phyloP scores from a whole-genome alignment of 2,888 invertebrate genomes.

The Congeria kusceri region DNA sequence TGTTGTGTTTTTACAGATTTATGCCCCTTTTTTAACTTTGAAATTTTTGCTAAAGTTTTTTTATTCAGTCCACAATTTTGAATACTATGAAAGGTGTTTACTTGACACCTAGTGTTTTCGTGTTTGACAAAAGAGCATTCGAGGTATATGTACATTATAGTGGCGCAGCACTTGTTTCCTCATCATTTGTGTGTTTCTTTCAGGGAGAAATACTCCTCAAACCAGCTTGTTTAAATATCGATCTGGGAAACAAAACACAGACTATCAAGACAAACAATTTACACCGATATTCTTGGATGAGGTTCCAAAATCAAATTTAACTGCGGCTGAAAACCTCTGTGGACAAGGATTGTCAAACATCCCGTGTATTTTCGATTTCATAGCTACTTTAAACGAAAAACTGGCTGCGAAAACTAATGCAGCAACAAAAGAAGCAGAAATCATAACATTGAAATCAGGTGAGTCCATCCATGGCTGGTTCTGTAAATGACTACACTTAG shows the following conservation, averaged over 20 bases:
- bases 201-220: constrained; percentile 26
- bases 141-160: too few species aligned
- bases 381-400: constrained; percentile 29
- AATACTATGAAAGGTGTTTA: too few species aligned
- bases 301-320: constrained; percentile 12
- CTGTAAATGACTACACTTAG: too few species aligned
- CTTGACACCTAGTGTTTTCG: too few species aligned
- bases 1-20: too few species aligned
- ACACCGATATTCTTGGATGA: constrained; percentile 33
- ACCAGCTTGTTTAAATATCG: constrained; percentile 42
- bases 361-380: constrained; percentile 43
- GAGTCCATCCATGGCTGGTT: too few species aligned
- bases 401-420: constrained; percentile 36
- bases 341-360: neutral
- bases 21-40: too few species aligned
- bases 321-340: constrained; percentile 17
- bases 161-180: too few species aligned
- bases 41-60: too few species aligned
- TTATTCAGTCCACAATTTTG: too few species aligned
- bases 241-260: constrained; percentile 8
- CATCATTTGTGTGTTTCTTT: neutral
- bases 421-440: neutral
- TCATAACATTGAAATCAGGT: too few species aligned
- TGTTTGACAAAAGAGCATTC: too few species aligned
- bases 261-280: constrained; percentile 25